Evolutionary conservation across 2,888 invertebrate genomes (phyloP).

Genomic region (Girardia tigrina): DNA sequence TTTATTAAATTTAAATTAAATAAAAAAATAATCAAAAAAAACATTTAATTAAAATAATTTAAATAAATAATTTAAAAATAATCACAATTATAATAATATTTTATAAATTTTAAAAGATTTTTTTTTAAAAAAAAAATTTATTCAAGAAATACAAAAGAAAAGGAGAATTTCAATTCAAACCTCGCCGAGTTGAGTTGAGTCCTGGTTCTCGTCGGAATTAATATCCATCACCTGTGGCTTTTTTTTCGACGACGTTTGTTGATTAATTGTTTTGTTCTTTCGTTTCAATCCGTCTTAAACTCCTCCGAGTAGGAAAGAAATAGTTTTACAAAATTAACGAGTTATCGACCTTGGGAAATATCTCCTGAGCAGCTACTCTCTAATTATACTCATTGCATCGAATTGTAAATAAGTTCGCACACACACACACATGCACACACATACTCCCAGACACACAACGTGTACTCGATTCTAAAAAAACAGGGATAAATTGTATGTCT

Average conservation of each 20-base stretch:
- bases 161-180: no score
- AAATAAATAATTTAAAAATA: no score
- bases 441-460: constrained; percentile 7
- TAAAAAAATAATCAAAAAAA: no score
- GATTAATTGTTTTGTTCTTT: constrained; percentile 23
- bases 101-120: no score
- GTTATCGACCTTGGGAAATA: not conserved
- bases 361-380: constrained; percentile 16
- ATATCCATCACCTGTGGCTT: not conserved
- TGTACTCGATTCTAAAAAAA: constrained; percentile 23
- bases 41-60: no score
- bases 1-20: no score
- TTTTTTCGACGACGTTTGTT: not conserved
- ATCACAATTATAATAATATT: no score
- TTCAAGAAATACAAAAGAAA: no score
- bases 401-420: constrained; percentile 15
- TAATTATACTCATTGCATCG: constrained; percentile 20
- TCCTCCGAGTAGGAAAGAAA: not conserved
- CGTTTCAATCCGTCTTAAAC: no score
- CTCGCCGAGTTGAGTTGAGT: not conserved
- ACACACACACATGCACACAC: constrained; percentile 17
- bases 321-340: constrained; percentile 4
- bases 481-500: not conserved
- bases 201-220: not conserved
- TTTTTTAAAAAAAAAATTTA: no score